These are phyloP conservation scores for Polyodon spathula DNA, from an alignment of 2,113 vertebrate genomes.

Conservation along the genomic window DNA sequence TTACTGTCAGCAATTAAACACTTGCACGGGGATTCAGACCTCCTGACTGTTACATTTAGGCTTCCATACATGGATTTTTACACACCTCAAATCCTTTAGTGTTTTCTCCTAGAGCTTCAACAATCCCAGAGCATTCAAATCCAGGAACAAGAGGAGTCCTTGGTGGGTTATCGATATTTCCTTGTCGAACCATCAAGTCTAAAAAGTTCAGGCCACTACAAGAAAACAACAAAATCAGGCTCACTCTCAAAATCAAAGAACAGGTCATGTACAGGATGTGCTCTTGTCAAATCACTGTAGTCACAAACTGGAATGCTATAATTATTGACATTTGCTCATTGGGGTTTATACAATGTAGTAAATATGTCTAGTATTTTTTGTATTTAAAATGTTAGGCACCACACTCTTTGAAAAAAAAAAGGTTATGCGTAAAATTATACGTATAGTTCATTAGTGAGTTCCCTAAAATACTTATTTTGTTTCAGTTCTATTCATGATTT, in stretches of 20 bases:
- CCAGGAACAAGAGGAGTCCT: conserved; percentile 89
- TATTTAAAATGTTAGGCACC: too few species aligned
- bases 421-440: too few species aligned
- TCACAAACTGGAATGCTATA: neutral
- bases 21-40: neutral
- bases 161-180: conserved; percentile 90
- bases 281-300: neutral
- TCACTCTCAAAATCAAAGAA: neutral
- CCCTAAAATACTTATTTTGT: too few species aligned
- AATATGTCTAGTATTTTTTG: too few species aligned
- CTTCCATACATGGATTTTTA: conserved; percentile 12
- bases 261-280: neutral
- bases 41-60: conserved; percentile 3
- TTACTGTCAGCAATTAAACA: too few species aligned
- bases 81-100: conserved; percentile 88
- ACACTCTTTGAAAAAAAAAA: too few species aligned
- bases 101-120: conserved; percentile 81
- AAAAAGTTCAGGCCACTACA: conserved; percentile 92
- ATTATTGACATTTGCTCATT: too few species aligned
- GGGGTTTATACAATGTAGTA: too few species aligned
- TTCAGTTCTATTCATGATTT: too few species aligned
- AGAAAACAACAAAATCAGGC: conserved; percentile 15
- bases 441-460: too few species aligned
- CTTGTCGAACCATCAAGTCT: conserved; percentile 95
- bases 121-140: conserved; percentile 92